A percentile compares a stretch with the other conserved stretches of the same genome.
Evolutionary conservation across 2,113 vertebrate species (phyloP).

Genomic region (Lagenorhynchus albirostris): DNA sequence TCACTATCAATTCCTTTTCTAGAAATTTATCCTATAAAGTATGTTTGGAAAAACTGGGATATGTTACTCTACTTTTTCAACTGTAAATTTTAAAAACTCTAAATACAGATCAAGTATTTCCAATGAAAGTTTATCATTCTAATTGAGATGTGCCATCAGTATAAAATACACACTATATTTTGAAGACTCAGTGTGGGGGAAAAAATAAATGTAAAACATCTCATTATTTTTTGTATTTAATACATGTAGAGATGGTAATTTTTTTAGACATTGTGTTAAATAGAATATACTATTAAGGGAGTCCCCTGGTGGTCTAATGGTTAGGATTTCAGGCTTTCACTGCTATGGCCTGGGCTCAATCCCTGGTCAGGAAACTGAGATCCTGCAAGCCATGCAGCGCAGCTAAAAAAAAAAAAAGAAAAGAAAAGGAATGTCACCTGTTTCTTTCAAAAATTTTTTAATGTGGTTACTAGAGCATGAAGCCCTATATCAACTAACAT

Average conservation of each 20-base stretch:
- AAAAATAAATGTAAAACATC: background rate
- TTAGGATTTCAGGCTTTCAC: background rate
- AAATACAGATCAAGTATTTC: background rate
- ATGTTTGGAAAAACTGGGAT: background rate
- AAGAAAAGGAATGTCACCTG: background rate
- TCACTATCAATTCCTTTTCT: background rate
- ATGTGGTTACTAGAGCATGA: background rate
- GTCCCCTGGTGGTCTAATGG: background rate
- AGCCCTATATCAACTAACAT: background rate
- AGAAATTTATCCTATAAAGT: constrained; percentile 8
- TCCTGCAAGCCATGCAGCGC: background rate
- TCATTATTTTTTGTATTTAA: background rate
- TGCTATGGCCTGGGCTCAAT: background rate
- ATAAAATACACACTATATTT: background rate
- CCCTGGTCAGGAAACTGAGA: background rate
- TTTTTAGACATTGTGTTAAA: background rate
- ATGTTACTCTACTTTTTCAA: background rate
- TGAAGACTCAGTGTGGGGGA: background rate
- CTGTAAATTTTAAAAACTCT: background rate
- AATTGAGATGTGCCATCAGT: constrained; percentile 3
- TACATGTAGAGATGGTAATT: background rate
- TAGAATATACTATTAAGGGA: background rate
- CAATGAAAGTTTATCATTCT: background rate
- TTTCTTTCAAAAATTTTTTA: background rate
- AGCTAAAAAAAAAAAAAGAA: background rate